A percentile compares a stretch with the other conserved stretches of the same genome.
phyloP scores from a whole-genome alignment of 2,888 invertebrate genomes.

The Ectobius pallidus region DNA sequence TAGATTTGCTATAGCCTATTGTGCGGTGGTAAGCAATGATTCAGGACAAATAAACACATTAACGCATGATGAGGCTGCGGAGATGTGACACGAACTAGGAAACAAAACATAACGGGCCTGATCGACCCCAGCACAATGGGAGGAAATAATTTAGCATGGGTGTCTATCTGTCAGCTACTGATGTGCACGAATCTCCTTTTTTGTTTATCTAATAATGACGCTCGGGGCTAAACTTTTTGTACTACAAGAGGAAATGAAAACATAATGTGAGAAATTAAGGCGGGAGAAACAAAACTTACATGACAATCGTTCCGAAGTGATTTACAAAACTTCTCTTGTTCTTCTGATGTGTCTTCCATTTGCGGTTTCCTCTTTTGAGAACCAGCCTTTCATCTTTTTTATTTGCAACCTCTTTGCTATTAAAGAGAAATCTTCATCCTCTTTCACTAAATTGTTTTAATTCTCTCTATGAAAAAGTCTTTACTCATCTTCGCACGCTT shows the following conservation, averaged over 20 bases:
- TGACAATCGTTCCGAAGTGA: no score
- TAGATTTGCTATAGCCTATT: no score
- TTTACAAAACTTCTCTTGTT: no score
- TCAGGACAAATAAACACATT: no score
- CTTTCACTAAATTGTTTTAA: background rate
- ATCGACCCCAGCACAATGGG: constrained; percentile 14
- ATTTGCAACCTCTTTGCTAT: background rate
- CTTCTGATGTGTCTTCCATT: no score
- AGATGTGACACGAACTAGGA: background rate
- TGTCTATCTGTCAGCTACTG: constrained; percentile 8
- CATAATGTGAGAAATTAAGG: background rate
- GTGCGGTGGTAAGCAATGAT: no score
- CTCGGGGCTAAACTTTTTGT: background rate
- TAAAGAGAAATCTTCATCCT: background rate
- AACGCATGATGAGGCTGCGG: no score
- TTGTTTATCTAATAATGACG: background rate
- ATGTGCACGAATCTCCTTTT: background rate
- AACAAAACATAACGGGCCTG: no score
- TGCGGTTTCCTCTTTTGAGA: no score
- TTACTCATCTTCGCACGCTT: background rate
- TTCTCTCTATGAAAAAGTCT: no score
- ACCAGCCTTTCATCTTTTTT: no score
- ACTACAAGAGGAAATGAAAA: background rate
- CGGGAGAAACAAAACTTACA: background rate
- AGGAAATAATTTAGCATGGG: constrained; percentile 13